Percentiles rank a stretch among this genome's conserved stretches.
phyloP scores from a whole-genome alignment of 1,140 invertebrate species.

The Chionoecetes opilio region DNA sequence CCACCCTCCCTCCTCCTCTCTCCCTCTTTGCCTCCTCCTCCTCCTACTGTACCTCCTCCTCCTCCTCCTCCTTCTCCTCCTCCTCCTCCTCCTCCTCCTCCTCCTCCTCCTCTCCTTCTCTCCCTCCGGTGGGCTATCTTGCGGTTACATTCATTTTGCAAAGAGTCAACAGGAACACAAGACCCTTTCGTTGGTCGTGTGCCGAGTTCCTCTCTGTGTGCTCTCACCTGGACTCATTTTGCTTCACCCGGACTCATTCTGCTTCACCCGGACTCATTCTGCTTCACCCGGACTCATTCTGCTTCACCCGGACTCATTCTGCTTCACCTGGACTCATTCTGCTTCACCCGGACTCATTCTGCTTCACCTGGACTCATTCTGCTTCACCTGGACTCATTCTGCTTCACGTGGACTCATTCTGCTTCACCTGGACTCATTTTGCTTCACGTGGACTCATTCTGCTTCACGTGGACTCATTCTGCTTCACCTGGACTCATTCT shows the following conservation, averaged over 20 bases:
- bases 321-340: no score
- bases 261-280: background rate
- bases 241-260: background rate
- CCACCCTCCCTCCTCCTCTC: no score
- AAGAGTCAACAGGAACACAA: background rate
- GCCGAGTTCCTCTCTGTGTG: no score
- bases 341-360: background rate
- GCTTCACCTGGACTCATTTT: background rate
- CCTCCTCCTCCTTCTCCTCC: background rate
- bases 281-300: background rate
- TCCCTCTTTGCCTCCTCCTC: no score
- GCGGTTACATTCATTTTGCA: constrained; percentile 65
- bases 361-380: background rate
- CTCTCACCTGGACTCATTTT: constrained; percentile 7
- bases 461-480: background rate
- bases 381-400: background rate
- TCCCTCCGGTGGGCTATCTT: constrained; percentile 44
- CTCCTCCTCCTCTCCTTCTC: constrained; percentile 19
- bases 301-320: background rate
- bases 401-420: background rate
- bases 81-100: background rate
- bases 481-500: no score
- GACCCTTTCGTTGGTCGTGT: constrained; percentile 6
- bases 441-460: background rate
- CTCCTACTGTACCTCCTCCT: no score